Conservation (phyloP, 2,113 vertebrate genomes). For the Mobula birostris region DNA sequence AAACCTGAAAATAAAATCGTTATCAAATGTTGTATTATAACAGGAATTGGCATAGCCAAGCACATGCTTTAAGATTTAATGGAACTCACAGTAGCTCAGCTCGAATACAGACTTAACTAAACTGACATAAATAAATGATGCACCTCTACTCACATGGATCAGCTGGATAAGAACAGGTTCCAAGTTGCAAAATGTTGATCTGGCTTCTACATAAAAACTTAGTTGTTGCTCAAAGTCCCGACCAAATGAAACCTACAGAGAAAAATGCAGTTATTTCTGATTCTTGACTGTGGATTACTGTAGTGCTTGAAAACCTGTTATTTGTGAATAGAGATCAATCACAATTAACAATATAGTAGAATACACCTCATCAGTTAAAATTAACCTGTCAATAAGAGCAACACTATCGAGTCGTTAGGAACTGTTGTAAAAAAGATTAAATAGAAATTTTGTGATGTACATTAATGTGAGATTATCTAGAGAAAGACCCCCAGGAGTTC, state of each 20-base stretch:
- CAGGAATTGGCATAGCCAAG: neutral
- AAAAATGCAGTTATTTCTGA: neutral
- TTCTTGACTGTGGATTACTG: neutral
- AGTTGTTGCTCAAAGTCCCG: conserved; percentile 96
- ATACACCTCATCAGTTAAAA: neutral
- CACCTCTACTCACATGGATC: conserved; percentile 75
- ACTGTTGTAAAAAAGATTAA: neutral
- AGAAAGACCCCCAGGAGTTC: neutral
- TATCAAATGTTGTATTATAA: neutral
- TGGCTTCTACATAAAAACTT: conserved; percentile 91
- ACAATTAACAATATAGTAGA: neutral
- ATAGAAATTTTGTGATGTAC: neutral
- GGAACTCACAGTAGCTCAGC: neutral
- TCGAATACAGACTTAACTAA: neutral
- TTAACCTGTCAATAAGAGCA: neutral
- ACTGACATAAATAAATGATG: neutral
- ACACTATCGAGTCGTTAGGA: neutral
- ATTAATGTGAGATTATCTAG: neutral
- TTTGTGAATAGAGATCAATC: neutral
- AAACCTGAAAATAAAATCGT: neutral
- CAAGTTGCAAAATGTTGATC: conserved; percentile 91
- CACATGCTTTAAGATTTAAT: neutral
- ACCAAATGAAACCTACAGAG: conserved; percentile 81
- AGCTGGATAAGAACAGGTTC: conserved; percentile 87
- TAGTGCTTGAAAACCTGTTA: neutral